Conservation (phyloP, 2,113 vertebrate genomes). For the Micromys minutus region DNA sequence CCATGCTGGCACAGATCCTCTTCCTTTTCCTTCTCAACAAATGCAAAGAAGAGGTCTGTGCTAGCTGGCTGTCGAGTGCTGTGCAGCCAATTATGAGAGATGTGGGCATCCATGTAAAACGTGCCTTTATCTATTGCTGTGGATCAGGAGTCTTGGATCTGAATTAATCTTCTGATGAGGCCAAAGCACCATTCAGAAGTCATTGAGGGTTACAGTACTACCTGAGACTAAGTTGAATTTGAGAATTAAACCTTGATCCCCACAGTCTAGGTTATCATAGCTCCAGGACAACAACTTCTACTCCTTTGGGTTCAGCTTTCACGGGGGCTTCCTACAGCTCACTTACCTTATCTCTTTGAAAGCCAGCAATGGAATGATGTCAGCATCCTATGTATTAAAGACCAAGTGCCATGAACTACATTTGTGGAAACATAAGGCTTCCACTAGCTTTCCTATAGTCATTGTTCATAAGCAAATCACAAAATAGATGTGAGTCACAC, state of each 20-base stretch:
- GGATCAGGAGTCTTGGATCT: background rate
- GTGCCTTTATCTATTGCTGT: background rate
- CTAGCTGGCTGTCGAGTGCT: background rate
- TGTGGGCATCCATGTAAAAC: background rate
- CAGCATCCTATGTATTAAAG: background rate
- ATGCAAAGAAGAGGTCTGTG: background rate
- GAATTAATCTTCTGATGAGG: background rate
- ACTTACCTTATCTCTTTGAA: background rate
- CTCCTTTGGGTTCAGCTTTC: background rate
- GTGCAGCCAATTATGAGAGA: background rate
- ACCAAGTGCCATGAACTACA: background rate
- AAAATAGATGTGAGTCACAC: background rate
- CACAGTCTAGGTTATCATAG: background rate
- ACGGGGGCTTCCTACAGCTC: fast-evolving
- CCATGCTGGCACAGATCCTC: background rate
- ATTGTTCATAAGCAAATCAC: background rate
- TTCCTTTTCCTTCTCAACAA: background rate
- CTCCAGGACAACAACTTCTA: background rate
- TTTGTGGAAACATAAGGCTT: background rate
- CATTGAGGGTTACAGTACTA: background rate
- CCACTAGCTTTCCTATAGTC: background rate
- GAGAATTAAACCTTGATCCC: background rate
- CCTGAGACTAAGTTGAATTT: background rate
- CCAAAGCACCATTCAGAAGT: background rate
- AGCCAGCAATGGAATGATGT: background rate